Percentiles rank a stretch among this genome's conserved stretches.
Evolutionary conservation across 2,113 vertebrate genomes (phyloP).

Genomic region (Oncorhynchus nerka): DNA sequence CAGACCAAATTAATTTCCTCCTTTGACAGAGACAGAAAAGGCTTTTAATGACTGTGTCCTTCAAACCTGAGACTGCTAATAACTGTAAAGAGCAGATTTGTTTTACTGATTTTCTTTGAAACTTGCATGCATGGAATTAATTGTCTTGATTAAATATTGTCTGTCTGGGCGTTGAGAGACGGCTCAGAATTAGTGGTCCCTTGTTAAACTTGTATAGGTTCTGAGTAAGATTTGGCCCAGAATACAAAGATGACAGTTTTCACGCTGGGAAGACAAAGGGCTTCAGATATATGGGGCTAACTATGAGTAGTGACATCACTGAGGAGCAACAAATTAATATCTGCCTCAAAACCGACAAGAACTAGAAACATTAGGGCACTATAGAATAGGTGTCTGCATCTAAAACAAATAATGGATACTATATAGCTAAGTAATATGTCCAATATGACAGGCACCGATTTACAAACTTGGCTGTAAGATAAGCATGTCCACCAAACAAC

Average conservation of each 20-base stretch:
- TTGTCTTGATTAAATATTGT: slow-evolving; percentile 76
- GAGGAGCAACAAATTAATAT: slow-evolving; percentile 5
- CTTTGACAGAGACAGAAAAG: slow-evolving; percentile 58
- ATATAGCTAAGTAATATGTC: too few species aligned
- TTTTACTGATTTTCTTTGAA: slow-evolving; percentile 71
- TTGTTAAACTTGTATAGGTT: slow-evolving; percentile 39
- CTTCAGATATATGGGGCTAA: slow-evolving; percentile 11
- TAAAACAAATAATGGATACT: too few species aligned
- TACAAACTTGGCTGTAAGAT: too few species aligned
- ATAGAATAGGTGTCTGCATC: too few species aligned
- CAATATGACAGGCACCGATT: too few species aligned
- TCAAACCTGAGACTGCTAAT: slow-evolving; percentile 64
- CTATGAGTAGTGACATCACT: slow-evolving; percentile 19
- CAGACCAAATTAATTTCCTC: background rate
- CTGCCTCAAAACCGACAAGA: background rate
- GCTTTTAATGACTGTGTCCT: slow-evolving; percentile 65
- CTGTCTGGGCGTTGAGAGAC: slow-evolving; percentile 51
- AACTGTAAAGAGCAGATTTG: slow-evolving; percentile 66
- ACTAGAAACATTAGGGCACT: too few species aligned
- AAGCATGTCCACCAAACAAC: too few species aligned
- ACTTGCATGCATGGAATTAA: slow-evolving; percentile 67
- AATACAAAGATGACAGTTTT: slow-evolving; percentile 36
- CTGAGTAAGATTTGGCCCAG: slow-evolving; percentile 39
- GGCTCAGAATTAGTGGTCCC: slow-evolving; percentile 44
- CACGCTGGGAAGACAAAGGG: slow-evolving; percentile 27